Evolutionary conservation across 2,797 vertebrate species (phyloP), one percentile per base, ranked within the genome.

Genomic region (Cossypha heuglini): DNA sequence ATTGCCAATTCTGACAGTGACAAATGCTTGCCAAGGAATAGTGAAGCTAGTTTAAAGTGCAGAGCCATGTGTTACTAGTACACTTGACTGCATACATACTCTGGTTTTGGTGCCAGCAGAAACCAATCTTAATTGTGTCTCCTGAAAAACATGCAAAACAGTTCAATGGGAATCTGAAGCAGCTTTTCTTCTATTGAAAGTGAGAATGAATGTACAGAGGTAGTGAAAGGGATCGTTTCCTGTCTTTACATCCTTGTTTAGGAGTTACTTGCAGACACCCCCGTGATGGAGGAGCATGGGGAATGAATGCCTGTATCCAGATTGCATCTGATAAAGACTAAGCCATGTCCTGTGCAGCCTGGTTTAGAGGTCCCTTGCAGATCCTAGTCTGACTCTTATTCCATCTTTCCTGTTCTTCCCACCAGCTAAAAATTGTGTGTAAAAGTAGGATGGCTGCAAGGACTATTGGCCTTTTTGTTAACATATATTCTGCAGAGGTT

Each of bases 41-140:
- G 89, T 84, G 93, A 94, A 94, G 79, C 91, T 96, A 93, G 82
- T 94, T 95, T 95, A 94, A 94, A 95, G 91, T 91, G 95, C 95
- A 94, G 85, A 93, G 89, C 96, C 90, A 84, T 86, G 94, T 96
- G 90, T 88, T 94, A 84, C 82, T 78, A 93, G 91, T 91, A 84
- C 52, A 59, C 96, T 94, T 95, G 73, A 94, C 91, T 93, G 91
- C 93, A 76, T 96, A 63, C 43, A 16, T 88, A 48, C 89, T 75
- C 79, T 91, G 84, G 12, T 71, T 88, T 84, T 83, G 69, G 85
- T 95, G 96, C 92, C 94, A 94, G 87, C 76, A 94, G 89, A 94
- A 90, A 84, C 82, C 85, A 16, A 29, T 79, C 93, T 81, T 91
- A 89, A 94, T 96, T 91, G 94, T 83, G 90, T 90, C 82, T 93